Evolutionary conservation across 2,888 invertebrate species (phyloP).

Genomic region (Eupithecia exiguata): DNA sequence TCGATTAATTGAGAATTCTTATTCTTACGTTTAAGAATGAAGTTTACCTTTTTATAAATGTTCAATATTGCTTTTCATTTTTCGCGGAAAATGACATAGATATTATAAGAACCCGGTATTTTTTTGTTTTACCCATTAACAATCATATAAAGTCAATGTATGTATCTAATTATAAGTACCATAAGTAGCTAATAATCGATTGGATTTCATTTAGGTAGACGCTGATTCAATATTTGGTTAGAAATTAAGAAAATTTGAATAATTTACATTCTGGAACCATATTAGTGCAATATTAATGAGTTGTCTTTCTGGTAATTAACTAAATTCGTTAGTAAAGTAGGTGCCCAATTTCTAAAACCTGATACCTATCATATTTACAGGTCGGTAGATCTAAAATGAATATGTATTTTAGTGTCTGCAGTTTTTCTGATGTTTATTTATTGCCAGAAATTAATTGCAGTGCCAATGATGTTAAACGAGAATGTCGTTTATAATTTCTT

Average conservation of each 20-base stretch:
- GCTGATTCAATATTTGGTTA: not conserved
- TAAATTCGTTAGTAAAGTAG: not conserved
- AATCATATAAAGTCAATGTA: not conserved
- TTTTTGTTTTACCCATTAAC: not conserved
- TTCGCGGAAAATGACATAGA: not conserved
- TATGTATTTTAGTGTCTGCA: not conserved
- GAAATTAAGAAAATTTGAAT: not conserved
- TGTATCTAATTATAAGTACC: too few relatives aligned
- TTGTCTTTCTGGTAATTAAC: slow-evolving; percentile 5
- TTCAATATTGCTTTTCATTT: not conserved
- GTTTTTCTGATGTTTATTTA: not conserved
- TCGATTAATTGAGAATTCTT: slow-evolving; percentile 64
- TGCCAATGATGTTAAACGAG: not conserved
- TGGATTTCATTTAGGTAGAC: not conserved
- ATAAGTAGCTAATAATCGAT: not conserved
- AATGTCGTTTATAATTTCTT: not conserved
- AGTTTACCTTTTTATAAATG: not conserved
- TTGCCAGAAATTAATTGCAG: not conserved
- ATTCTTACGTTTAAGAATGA: not conserved
- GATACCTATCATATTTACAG: not conserved
- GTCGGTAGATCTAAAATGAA: not conserved
- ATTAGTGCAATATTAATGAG: slow-evolving; percentile 1
- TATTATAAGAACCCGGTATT: not conserved
- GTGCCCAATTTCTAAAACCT: not conserved
- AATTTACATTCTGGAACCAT: not conserved